These are phyloP conservation scores for Prinia subflava DNA, from an alignment of 2,113 vertebrate species.

Conservation along the genomic window DNA sequence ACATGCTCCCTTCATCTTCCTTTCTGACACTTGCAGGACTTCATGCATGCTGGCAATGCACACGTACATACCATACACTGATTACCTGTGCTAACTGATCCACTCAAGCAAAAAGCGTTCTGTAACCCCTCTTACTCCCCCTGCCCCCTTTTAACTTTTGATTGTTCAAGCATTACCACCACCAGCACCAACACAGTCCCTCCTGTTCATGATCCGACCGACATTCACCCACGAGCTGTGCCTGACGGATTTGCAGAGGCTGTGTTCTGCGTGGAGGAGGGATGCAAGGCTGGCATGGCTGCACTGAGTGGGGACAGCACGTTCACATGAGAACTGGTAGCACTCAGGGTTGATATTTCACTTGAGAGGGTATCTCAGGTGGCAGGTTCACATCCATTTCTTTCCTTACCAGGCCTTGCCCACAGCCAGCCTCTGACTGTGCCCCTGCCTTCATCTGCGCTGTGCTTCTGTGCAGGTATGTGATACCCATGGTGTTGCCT, in stretches of 20 bases:
- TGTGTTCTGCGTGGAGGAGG: fast-evolving
- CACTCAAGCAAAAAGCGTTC: neutral
- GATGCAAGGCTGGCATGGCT: neutral
- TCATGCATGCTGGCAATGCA: fast-evolving
- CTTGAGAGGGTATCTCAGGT: neutral
- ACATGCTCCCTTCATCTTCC: neutral
- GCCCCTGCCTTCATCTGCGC: neutral
- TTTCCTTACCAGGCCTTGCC: neutral
- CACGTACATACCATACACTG: fast-evolving
- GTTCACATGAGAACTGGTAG: neutral
- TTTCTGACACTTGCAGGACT: neutral
- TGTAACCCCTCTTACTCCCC: neutral
- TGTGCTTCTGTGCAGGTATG: neutral
- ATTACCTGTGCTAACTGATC: neutral
- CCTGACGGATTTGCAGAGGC: fast-evolving
- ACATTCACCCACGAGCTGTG: neutral
- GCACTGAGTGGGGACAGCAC: neutral
- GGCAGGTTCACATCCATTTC: neutral
- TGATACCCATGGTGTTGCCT: neutral
- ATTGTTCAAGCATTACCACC: too few relatives aligned
- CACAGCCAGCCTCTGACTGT: neutral
- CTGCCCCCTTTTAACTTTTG: neutral
- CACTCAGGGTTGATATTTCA: fast-evolving
- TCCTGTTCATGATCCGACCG: fast-evolving
- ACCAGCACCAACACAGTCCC: neutral